phyloP scores from a whole-genome alignment of 2,888 invertebrate genomes.

The Tigriopus californicus region DNA sequence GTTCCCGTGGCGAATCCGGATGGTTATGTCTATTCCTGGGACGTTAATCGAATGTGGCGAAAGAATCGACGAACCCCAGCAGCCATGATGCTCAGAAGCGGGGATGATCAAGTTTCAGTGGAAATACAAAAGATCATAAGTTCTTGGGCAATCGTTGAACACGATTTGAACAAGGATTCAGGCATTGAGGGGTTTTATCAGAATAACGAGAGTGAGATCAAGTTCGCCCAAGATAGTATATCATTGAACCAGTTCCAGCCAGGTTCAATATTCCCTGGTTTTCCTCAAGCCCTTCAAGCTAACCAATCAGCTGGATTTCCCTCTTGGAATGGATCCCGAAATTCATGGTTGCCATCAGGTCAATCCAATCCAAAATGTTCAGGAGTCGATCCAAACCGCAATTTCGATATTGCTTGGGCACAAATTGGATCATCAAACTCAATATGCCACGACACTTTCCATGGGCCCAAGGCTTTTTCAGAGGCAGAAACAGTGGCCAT shows the following conservation, averaged over 20 bases:
- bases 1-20: constrained; percentile 60
- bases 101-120: no score
- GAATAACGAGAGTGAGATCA: no score
- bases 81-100: no score
- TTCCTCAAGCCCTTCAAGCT: no score
- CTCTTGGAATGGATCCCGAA: no score
- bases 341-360: not conserved
- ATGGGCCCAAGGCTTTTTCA: constrained; percentile 38
- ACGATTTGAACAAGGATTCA: not conserved
- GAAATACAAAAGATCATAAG: no score
- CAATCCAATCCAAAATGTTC: constrained; percentile 21
- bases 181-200: no score
- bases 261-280: not conserved
- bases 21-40: constrained; percentile 70
- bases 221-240: no score
- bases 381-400: constrained; percentile 28
- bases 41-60: constrained; percentile 55
- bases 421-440: constrained; percentile 30
- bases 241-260: not conserved
- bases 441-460: constrained; percentile 29
- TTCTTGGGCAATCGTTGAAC: not conserved
- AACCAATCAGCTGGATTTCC: no score
- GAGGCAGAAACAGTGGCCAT: constrained; percentile 50
- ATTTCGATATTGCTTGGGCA: constrained; percentile 24
- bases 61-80: constrained; percentile 26